Percentiles rank a stretch among this genome's conserved stretches.
Conservation (phyloP, 2,113 vertebrate genomes). For the Tapirus terrestris region DNA sequence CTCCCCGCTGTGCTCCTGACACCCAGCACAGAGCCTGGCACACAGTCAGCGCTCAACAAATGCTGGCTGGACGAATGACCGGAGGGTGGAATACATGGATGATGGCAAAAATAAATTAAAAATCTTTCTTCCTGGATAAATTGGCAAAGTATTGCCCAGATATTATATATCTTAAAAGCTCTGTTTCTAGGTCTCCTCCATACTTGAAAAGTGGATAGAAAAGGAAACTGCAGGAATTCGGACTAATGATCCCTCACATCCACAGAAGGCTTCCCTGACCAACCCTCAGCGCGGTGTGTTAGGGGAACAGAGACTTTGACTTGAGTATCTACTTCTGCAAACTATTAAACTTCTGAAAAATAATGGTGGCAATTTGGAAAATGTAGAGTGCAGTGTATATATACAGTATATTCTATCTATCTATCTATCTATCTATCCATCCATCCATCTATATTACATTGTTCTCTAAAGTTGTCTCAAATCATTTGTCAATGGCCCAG, state of each 20-base stretch:
- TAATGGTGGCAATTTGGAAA: conserved; percentile 49
- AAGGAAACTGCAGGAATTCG: neutral
- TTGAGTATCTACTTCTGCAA: conserved; percentile 39
- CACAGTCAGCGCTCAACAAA: neutral
- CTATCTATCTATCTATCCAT: neutral
- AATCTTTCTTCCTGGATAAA: neutral
- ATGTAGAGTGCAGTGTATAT: neutral
- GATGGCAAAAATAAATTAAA: neutral
- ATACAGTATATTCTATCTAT: neutral
- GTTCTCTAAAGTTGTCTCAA: conserved; percentile 10
- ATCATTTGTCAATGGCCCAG: neutral
- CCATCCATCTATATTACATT: neutral
- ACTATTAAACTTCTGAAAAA: conserved; percentile 48
- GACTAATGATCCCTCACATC: neutral
- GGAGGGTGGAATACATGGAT: neutral
- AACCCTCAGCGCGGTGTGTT: neutral
- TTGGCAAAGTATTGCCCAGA: neutral
- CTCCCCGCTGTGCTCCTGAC: neutral
- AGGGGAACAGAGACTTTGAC: conserved; percentile 6
- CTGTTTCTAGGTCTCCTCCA: neutral
- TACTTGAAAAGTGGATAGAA: neutral
- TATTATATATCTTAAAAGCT: neutral
- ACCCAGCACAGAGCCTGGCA: neutral
- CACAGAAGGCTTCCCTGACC: neutral
- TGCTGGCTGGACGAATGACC: neutral